Evolutionary conservation across 1,140 invertebrate species (phyloP), one percentile per base, ranked within the genome.

Genomic region (Dendrolimus punctatus): DNA sequence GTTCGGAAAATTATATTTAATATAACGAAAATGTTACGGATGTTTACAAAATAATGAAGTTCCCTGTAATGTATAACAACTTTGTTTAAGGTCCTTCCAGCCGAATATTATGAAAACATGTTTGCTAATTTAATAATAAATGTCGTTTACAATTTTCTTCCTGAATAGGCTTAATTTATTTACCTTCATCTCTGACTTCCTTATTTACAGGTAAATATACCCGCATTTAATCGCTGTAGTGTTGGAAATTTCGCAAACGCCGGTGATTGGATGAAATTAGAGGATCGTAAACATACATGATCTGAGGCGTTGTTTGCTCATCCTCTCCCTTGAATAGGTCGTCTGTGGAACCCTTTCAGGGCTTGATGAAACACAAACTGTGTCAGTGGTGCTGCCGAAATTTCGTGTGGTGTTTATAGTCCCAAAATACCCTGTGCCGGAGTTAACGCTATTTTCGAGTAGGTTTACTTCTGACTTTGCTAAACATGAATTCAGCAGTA

Each of bases 341-440:
- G 51, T 51, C 61, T 53, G 55, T 55, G 57, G 53, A 47, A 46
- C 64, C 65, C 62, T 73, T 76, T 76, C 70, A 75, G 57, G 49
- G 61, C 64, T 71, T 73, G 76, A 84, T 81, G 80, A 72, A 81
- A 84, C 66, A 76, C 72, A 84, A 84, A 84, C 80, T 84, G 61
- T 80, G 76, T 72, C 75, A 74, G 59, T 66, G 56, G 66, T 64
- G 62, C 58, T 63, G 63, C 70, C 69, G 62, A 79, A 80, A 81
- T 78, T 77, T 73, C 60, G 55, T 62, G 50, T 54, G 48, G 49
- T 76, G 72, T 79, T 78, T 76, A 71, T 70, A 68, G 51, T 68
- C 58, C 56, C 61, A 70, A 73, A 71, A 66, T 58, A 54, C 61
- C 65, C 71, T 70, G 69, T 76, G 53, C 60, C 49, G 40, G 46